These are phyloP conservation scores for Tetanocera ferruginea DNA, from an alignment of 2,888 invertebrate genomes.

Conservation along the genomic window DNA sequence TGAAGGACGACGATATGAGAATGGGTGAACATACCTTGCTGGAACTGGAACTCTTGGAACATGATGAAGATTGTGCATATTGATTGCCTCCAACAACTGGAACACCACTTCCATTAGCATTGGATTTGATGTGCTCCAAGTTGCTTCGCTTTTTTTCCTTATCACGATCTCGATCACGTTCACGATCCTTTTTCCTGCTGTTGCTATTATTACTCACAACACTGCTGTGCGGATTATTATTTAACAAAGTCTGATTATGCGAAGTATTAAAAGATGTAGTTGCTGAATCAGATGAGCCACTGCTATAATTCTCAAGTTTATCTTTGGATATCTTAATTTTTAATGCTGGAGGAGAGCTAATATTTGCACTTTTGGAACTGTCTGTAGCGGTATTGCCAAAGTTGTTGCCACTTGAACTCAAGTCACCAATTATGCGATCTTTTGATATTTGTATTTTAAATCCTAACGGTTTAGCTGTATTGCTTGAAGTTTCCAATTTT, in stretches of 20 bases:
- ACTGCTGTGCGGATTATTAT: neutral
- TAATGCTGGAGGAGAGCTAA: conserved; percentile 69
- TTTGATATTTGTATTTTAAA: conserved; percentile 87
- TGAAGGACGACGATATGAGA: no score
- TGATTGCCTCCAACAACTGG: conserved; percentile 35
- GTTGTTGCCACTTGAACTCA: conserved; percentile 47
- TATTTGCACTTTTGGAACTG: conserved; percentile 26
- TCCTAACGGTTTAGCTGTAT: conserved; percentile 67
- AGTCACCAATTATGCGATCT: conserved; percentile 76
- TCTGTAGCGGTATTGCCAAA: conserved; percentile 50
- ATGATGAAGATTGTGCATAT: conserved; percentile 43
- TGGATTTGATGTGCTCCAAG: conserved; percentile 63
- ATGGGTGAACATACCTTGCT: conserved; percentile 56
- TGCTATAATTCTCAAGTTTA: conserved; percentile 73
- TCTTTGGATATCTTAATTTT: conserved; percentile 88
- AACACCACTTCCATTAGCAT: conserved; percentile 52
- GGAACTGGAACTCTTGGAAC: conserved; percentile 56
- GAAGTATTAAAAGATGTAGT: neutral
- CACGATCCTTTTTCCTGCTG: conserved; percentile 65
- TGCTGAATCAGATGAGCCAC: conserved; percentile 40
- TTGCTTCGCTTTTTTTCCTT: conserved; percentile 63
- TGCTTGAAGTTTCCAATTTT: conserved; percentile 65
- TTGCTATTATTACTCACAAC: conserved; percentile 47
- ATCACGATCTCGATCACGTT: conserved; percentile 65
- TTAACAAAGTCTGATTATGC: neutral